Evolutionary conservation across 1,140 invertebrate genomes (phyloP).

Genomic region (Leptonema lineaticorne): DNA sequence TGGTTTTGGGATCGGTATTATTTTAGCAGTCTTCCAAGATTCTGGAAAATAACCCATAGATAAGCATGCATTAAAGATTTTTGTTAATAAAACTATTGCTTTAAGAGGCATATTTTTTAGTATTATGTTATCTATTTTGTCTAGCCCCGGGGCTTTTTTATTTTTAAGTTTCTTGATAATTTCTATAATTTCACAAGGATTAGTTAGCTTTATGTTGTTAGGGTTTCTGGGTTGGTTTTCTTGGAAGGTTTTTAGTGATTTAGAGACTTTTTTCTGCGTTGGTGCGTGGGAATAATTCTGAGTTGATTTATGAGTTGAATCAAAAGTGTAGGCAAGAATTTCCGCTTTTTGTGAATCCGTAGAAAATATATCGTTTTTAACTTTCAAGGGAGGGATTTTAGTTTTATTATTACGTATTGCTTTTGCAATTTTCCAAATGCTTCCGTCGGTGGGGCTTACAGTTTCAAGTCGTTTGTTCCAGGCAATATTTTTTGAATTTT

Average conservation of each 20-base stretch:
- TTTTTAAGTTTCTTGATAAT: neutral
- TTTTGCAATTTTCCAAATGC: neutral
- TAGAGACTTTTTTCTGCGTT: neutral
- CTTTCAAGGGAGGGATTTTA: neutral
- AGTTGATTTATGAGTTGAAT: neutral
- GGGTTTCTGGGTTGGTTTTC: neutral
- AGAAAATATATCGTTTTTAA: neutral
- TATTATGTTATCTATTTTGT: neutral
- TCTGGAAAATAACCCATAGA: conserved; percentile 44
- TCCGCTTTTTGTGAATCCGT: neutral
- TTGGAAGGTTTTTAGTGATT: no score
- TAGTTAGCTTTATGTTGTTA: neutral
- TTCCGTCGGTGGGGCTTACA: neutral
- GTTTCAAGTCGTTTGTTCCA: neutral
- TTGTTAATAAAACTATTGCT: neutral
- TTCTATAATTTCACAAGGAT: neutral
- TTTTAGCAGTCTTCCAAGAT: conserved; percentile 44
- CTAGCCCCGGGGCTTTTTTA: neutral
- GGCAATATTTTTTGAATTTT: neutral
- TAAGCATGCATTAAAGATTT: conserved; percentile 43
- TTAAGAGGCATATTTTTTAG: neutral
- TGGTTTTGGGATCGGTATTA: conserved; percentile 46
- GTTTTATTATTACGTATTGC: neutral
- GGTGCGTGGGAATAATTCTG: neutral
- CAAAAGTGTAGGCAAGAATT: neutral